Percentiles rank a stretch among this genome's conserved stretches.
phyloP scores from a whole-genome alignment of 1,140 invertebrate genomes.

The Choristoneura fumiferana region DNA sequence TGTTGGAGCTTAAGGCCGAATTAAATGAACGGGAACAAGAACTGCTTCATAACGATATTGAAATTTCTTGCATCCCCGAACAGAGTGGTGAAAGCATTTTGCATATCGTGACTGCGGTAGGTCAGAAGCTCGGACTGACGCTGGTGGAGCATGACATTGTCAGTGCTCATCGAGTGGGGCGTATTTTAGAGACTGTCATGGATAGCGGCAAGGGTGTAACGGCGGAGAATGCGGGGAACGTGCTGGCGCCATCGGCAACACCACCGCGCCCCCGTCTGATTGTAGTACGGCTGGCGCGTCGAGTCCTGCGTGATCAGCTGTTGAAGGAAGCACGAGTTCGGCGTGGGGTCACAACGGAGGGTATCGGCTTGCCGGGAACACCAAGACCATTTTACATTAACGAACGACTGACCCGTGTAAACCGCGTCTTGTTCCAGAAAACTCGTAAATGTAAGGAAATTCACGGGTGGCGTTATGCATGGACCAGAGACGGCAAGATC shows the following conservation, averaged over 20 bases:
- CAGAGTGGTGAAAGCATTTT: background rate
- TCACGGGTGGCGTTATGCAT: background rate
- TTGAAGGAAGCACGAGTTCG: slow-evolving; percentile 2
- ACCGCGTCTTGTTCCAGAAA: background rate
- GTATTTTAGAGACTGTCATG: too few relatives aligned
- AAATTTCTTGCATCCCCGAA: background rate
- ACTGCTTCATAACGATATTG: background rate
- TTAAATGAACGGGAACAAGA: background rate
- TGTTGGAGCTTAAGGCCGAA: background rate
- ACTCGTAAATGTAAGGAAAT: background rate
- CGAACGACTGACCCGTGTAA: background rate
- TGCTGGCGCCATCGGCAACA: background rate
- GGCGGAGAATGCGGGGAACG: background rate
- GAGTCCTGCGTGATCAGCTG: background rate
- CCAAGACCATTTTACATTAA: background rate
- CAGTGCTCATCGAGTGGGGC: background rate
- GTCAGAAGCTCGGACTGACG: background rate
- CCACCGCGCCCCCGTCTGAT: background rate
- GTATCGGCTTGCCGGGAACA: background rate
- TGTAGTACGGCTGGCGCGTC: background rate
- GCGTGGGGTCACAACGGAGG: background rate
- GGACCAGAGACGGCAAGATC: background rate
- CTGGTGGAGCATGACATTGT: background rate
- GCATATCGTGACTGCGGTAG: background rate
- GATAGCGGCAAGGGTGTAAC: too few relatives aligned